A percentile compares a stretch with the other conserved stretches of the same genome.
These are phyloP conservation scores for Tetragonula carbonaria DNA, from an alignment of 2,888 invertebrate species.

Conservation along the genomic window DNA sequence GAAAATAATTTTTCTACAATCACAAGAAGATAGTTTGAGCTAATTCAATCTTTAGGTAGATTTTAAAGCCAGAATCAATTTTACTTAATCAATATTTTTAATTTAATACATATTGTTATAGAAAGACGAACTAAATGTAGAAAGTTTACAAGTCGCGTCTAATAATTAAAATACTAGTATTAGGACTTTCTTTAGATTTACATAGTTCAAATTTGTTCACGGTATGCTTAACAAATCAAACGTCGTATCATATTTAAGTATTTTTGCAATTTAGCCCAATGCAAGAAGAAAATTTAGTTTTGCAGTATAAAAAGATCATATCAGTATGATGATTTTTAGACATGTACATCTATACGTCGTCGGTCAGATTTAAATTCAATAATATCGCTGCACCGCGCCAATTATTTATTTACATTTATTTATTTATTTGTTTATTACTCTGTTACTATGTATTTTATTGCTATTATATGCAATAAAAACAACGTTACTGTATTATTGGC, in stretches of 20 bases:
- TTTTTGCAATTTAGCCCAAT: neutral
- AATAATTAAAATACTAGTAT: constrained; percentile 1
- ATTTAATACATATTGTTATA: neutral
- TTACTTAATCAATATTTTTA: neutral
- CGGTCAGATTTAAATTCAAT: neutral
- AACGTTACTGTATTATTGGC: neutral
- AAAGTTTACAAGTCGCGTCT: neutral
- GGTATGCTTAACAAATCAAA: constrained; percentile 14
- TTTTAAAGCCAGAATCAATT: neutral
- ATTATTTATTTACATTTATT: neutral
- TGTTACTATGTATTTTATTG: neutral
- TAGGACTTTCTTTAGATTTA: neutral
- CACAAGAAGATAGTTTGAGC: neutral
- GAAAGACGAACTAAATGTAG: neutral
- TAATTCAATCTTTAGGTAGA: neutral
- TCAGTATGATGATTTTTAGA: neutral
- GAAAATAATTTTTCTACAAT: neutral
- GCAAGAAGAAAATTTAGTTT: neutral
- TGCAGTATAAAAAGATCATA: neutral
- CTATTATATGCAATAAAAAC: neutral
- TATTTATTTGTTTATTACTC: neutral
- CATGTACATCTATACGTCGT: neutral
- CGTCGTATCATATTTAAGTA: neutral
- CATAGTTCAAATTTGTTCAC: constrained; percentile 1
- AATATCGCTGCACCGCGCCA: neutral